A percentile compares a stretch with the other conserved stretches of the same genome.
Conservation (phyloP, 2,797 vertebrate species). For the Aselliscus stoliczkanus region DNA sequence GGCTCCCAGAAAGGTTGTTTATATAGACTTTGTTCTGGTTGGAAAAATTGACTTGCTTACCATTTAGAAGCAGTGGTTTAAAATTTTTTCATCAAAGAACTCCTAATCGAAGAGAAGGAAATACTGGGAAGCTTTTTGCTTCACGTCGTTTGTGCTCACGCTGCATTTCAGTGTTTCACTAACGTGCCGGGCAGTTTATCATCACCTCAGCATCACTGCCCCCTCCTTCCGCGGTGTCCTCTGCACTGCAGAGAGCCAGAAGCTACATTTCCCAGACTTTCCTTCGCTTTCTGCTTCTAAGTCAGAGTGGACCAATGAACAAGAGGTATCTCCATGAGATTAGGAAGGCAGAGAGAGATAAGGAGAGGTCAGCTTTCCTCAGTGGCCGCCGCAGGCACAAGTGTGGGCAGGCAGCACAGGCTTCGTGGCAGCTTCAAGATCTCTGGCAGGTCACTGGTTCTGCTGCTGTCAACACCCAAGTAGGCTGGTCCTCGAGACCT, state of each 20-base stretch:
- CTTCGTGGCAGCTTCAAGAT: not conserved
- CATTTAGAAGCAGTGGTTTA: not conserved
- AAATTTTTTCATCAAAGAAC: not conserved
- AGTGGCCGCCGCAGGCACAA: not conserved
- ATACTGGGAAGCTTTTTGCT: not conserved
- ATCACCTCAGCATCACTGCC: not conserved
- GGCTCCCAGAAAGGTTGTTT: not conserved
- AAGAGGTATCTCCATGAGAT: not conserved
- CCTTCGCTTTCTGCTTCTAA: not conserved
- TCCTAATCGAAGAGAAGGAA: not conserved
- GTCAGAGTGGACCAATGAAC: not conserved
- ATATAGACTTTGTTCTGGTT: not conserved
- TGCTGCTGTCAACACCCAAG: not conserved
- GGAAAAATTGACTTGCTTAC: not conserved
- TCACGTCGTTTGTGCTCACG: not conserved
- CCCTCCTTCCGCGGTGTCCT: not conserved
- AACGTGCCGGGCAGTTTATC: not conserved
- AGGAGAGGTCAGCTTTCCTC: not conserved
- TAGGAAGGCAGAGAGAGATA: not conserved
- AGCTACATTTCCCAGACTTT: not conserved
- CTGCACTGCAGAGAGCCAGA: not conserved
- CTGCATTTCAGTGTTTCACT: not conserved
- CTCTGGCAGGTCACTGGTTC: not conserved
- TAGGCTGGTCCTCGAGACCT: not conserved
- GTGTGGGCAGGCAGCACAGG: not conserved